Percentiles rank a stretch among this genome's conserved stretches.
Conservation (phyloP, 2,113 vertebrate genomes). For the Dendrocopos noguchii region DNA sequence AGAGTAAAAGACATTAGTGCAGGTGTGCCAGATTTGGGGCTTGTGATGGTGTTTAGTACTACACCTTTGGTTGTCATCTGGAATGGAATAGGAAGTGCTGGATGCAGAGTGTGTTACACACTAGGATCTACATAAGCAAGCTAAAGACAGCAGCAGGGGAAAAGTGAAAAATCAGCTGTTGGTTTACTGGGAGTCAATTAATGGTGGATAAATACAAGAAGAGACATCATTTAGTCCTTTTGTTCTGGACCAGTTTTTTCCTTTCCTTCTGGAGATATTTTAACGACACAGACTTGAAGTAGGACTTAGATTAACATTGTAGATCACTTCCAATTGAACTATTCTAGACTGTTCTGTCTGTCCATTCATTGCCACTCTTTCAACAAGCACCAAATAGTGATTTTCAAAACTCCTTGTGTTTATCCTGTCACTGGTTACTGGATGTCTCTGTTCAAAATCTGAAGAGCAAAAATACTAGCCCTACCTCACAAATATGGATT, state of each 20-base stretch:
- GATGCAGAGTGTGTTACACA: background rate
- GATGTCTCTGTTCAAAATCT: background rate
- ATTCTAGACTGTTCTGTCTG: background rate
- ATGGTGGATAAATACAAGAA: background rate
- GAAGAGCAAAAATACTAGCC: background rate
- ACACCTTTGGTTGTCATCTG: background rate
- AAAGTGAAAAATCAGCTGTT: background rate
- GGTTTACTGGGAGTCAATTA: background rate
- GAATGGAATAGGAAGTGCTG: background rate
- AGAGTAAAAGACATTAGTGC: background rate
- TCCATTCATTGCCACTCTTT: background rate
- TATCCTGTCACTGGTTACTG: background rate
- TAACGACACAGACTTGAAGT: background rate
- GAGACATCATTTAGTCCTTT: fast-evolving
- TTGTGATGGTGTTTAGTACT: background rate
- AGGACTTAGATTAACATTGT: background rate
- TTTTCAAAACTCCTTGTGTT: background rate
- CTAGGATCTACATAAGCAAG: background rate
- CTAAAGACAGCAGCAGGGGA: background rate
- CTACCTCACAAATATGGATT: background rate
- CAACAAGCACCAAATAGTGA: background rate
- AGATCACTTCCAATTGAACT: background rate
- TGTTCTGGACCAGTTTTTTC: background rate
- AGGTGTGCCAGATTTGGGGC: background rate
- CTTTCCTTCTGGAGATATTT: background rate